Base-by-base conservation (phyloP, 2,113 vertebrate genomes). In the Odontesthes bonariensis region DNA sequence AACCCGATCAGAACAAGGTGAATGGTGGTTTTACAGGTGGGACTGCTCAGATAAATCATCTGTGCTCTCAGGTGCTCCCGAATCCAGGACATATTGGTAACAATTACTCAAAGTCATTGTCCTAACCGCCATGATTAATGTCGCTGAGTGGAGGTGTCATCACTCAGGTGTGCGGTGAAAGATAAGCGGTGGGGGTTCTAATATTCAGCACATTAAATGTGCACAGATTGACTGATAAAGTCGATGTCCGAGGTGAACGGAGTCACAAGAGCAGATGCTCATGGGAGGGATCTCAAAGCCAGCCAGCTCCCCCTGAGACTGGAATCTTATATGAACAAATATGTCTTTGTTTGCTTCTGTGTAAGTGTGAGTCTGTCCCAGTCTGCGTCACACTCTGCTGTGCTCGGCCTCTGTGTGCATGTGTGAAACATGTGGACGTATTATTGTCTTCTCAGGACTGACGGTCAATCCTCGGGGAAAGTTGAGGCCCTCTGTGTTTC, bases 261-360 rank as follows among this genome's bases (percentile, higher is more conserved):
- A 83, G 60, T 22, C 69, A 35, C 40, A 16, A 61, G 67, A 70
- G 78, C 75, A 63, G 60, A 68, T 80, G 58, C 63, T 86, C 70
- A 84, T 83, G 83, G 81, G 79, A 76, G 69, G 71, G 66, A 49
- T 52, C 44, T 62, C 14, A 5, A 44, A 23, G 52, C 76, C 12
- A 2, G 56, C 60, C 71, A 40, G 49, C 67, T 46, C 35, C 58
- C 27, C 51, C 4, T 42, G 10, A 64, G 65, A 65, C 61, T 75
- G 83, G 79, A 84, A 74, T 89, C 72, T 54, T 56, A 77, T 53
- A 12, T 27, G 81, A 75, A 92, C 86, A 92, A 75, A 82, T 32
- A n/a, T 23, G 49, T 66, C 88, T 86, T 92, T 92, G 88, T 86
- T 52, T 83, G 47, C 73, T 47, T 3, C 54, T 49, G 32, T 47